Evolutionary conservation across 2,888 invertebrate species (phyloP).

Genomic region (Teleiodes luculella): DNA sequence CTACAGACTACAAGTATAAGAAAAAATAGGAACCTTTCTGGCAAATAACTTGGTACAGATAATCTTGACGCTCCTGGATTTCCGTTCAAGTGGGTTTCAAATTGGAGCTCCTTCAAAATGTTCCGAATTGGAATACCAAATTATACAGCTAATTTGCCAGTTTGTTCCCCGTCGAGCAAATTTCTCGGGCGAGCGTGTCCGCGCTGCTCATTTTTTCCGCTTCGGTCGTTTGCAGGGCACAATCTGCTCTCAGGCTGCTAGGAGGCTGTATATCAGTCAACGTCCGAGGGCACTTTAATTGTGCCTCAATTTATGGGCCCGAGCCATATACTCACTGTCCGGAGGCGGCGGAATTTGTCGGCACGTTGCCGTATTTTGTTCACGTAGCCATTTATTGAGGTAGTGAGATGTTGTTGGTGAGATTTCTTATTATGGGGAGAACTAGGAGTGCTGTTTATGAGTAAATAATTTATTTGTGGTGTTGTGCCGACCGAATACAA

Average conservation of each 20-base stretch:
- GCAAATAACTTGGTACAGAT: neutral
- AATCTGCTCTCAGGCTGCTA: conserved; percentile 48
- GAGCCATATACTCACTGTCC: conserved; percentile 21
- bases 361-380: conserved; percentile 23
- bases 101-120: neutral
- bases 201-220: conserved; percentile 51
- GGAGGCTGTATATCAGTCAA: conserved; percentile 72
- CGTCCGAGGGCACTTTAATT: conserved; percentile 68
- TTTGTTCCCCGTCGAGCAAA: conserved; percentile 36
- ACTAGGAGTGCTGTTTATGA: neutral
- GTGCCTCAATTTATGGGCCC: conserved; percentile 59
- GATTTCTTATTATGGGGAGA: conserved; percentile 26
- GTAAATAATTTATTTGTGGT: conserved; percentile 9
- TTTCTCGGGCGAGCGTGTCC: conserved; percentile 35
- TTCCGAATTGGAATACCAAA: conserved; percentile 17
- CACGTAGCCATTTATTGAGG: conserved; percentile 30
- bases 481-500: neutral
- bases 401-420: conserved; percentile 9
- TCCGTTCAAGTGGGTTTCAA: neutral
- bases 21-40: too few species aligned
- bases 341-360: conserved; percentile 10
- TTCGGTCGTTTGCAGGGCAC: conserved; percentile 40
- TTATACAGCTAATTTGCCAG: conserved; percentile 34
- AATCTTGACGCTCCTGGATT: neutral
- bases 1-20: too few species aligned